Percentiles rank a stretch among this genome's conserved stretches.
Conservation (phyloP, 2,797 vertebrate species). For the Alcedo quadribrachys region DNA sequence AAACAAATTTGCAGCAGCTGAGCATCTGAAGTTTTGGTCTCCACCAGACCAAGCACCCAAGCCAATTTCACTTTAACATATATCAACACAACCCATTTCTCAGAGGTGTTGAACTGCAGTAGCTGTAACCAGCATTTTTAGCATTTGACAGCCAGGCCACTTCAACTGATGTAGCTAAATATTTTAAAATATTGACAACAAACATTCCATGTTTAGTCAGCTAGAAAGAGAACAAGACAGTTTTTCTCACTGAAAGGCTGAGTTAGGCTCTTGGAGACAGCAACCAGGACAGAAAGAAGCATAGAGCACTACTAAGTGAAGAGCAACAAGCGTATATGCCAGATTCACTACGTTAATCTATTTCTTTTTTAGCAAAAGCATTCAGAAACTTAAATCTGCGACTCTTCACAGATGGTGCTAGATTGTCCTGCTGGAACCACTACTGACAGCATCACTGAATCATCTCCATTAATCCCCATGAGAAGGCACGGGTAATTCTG, state of each 20-base stretch:
- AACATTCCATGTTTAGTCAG: neutral
- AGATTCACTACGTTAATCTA: constrained; percentile 18
- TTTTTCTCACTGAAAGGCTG: neutral
- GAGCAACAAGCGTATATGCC: neutral
- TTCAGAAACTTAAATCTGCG: constrained; percentile 20
- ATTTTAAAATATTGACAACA: constrained; percentile 21
- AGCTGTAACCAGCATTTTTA: neutral
- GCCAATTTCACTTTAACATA: neutral
- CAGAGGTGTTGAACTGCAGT: neutral
- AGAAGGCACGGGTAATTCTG: constrained; percentile 12
- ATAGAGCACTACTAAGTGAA: neutral
- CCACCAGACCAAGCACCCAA: neutral
- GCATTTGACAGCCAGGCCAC: neutral
- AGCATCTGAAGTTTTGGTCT: neutral
- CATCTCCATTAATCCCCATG: neutral
- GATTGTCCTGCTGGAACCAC: constrained; percentile 27
- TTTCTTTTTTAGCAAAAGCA: constrained; percentile 21
- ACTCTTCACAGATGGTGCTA: constrained; percentile 29
- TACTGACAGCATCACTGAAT: constrained; percentile 15
- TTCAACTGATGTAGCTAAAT: neutral
- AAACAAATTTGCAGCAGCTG: neutral
- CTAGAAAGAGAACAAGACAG: neutral
- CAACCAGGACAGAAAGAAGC: neutral
- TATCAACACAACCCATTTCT: neutral
- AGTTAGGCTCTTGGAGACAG: neutral